A percentile compares a stretch with the other conserved stretches of the same genome.
Evolutionary conservation across 2,797 vertebrate species (phyloP).

Genomic region (Petrocephalus sullivani): DNA sequence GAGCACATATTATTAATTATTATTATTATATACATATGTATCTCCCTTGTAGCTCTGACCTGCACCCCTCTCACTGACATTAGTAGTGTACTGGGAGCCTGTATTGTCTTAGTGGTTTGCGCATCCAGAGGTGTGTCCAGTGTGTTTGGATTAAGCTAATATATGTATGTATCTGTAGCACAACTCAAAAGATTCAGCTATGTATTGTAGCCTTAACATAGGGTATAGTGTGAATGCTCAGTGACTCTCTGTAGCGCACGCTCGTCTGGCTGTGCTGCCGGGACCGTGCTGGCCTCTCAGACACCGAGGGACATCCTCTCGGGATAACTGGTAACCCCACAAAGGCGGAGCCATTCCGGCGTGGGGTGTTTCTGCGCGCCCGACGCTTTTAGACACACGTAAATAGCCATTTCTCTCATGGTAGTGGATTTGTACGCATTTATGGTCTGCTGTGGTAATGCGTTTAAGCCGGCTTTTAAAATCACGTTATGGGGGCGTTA

Average conservation of each 20-base stretch:
- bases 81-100: constrained; percentile 38
- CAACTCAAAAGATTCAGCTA: constrained; percentile 16
- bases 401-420: background rate
- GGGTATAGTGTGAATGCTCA: background rate
- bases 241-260: background rate
- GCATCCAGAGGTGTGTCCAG: constrained; percentile 38
- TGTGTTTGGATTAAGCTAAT: constrained; percentile 17
- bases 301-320: background rate
- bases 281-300: background rate
- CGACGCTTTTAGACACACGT: background rate
- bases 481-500: background rate
- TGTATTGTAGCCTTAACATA: constrained; percentile 8
- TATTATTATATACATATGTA: background rate
- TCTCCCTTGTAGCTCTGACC: constrained; percentile 20
- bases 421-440: background rate
- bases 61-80: constrained; percentile 24
- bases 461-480: background rate
- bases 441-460: background rate
- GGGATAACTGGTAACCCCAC: background rate
- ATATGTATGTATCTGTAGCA: constrained; percentile 14
- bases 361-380: background rate
- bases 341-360: background rate
- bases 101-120: constrained; percentile 27
- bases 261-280: background rate
- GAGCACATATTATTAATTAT: background rate